These are phyloP conservation scores for Melanostigma gelatinosum DNA, from an alignment of 2,113 vertebrate genomes.

Conservation along the genomic window DNA sequence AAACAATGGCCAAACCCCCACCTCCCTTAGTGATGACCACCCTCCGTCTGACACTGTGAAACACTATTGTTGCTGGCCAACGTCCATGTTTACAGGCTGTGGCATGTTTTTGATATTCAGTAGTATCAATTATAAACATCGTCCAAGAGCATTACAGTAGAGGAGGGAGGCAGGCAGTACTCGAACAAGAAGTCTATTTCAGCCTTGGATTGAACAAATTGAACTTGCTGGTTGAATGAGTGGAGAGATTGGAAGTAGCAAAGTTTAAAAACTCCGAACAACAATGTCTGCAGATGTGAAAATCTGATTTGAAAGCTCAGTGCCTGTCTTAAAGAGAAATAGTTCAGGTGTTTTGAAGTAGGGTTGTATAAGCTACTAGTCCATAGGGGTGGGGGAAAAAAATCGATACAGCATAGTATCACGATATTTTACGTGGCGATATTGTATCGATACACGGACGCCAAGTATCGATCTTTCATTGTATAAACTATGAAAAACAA, in stretches of 20 bases:
- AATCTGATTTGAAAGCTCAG: background rate
- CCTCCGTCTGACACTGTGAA: slow-evolving; percentile 8
- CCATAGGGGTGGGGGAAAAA: no score
- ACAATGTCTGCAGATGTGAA: background rate
- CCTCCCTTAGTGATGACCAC: background rate
- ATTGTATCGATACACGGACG: no score
- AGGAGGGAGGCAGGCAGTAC: background rate
- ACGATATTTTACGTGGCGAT: no score
- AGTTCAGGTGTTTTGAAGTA: no score
- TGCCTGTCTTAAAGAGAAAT: no score
- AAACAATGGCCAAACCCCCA: background rate
- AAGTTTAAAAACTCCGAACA: background rate
- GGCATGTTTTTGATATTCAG: slow-evolving; percentile 28
- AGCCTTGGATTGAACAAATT: background rate
- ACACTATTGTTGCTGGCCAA: slow-evolving; percentile 7
- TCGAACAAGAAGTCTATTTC: background rate
- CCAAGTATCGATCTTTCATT: no score
- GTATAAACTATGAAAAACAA: no score
- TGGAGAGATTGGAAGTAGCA: background rate
- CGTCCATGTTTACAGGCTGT: slow-evolving; percentile 24
- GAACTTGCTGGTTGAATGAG: background rate
- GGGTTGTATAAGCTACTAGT: no score
- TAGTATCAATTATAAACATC: slow-evolving; percentile 32
- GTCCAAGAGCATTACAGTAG: background rate
- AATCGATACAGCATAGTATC: no score